These are phyloP conservation scores for Silurus asotus DNA, from an alignment of 2,113 vertebrate genomes.

Conservation along the genomic window DNA sequence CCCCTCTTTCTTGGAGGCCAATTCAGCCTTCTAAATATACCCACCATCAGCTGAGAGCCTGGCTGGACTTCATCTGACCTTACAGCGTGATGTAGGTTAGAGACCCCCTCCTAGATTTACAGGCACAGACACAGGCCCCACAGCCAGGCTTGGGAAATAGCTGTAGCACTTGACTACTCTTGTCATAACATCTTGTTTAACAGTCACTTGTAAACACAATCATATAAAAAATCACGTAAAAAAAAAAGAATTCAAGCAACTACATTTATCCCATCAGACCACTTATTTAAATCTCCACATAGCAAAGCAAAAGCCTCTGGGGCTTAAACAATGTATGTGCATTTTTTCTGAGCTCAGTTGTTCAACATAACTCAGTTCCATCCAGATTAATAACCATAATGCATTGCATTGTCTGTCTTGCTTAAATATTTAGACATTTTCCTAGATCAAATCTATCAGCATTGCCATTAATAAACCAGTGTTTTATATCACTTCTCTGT, in stretches of 20 bases:
- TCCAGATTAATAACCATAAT: conserved; percentile 8
- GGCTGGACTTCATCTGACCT: conserved; percentile 62
- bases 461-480: no score
- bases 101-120: conserved; percentile 31
- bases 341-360: conserved; percentile 6
- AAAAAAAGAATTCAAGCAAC: neutral
- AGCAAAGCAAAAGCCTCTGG: neutral
- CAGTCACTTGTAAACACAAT: neutral
- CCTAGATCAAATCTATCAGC: neutral
- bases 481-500: neutral
- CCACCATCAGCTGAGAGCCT: conserved; percentile 53
- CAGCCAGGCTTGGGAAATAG: conserved; percentile 29
- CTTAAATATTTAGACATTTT: conserved; percentile 28
- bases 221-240: neutral
- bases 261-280: neutral
- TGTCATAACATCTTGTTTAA: conserved; percentile 19
- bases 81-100: conserved; percentile 48
- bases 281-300: conserved; percentile 6
- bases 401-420: neutral
- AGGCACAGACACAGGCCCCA: neutral
- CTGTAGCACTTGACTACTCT: conserved; percentile 14
- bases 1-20: neutral
- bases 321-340: conserved; percentile 10
- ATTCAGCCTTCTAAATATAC: conserved; percentile 47
- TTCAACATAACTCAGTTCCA: neutral